These are phyloP conservation scores for Drosophila gaucha DNA, from an alignment of 2,888 invertebrate species.

Conservation along the genomic window DNA sequence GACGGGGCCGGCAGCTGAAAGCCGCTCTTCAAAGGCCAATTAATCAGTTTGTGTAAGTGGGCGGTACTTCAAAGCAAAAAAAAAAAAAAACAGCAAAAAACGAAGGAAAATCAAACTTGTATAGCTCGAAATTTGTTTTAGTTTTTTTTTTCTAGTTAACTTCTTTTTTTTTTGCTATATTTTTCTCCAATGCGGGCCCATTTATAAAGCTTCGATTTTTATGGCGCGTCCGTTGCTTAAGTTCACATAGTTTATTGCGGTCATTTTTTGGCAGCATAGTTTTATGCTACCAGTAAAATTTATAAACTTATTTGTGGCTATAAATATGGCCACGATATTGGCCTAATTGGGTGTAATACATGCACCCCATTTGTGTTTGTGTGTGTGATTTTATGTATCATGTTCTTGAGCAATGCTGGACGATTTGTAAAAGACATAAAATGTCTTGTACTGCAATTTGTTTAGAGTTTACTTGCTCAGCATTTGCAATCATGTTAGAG, in stretches of 20 bases:
- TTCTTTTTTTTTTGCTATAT: slow-evolving; percentile 16
- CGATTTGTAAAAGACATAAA: slow-evolving; percentile 68
- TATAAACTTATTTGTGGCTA: slow-evolving; percentile 70
- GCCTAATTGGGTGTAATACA: slow-evolving; percentile 72
- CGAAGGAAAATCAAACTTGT: slow-evolving; percentile 37
- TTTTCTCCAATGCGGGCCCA: slow-evolving; percentile 48
- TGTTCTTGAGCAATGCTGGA: slow-evolving; percentile 41
- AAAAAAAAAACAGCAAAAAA: slow-evolving; percentile 18
- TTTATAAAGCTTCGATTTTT: slow-evolving; percentile 74
- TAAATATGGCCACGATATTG: slow-evolving; percentile 71
- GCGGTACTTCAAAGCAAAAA: slow-evolving; percentile 47
- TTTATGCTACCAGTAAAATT: slow-evolving; percentile 63
- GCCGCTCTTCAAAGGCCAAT: slow-evolving; percentile 64
- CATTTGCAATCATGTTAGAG: background rate
- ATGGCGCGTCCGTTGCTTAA: slow-evolving; percentile 52
- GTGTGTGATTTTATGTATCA: slow-evolving; percentile 38
- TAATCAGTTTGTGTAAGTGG: slow-evolving; percentile 71
- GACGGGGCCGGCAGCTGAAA: slow-evolving; percentile 6
- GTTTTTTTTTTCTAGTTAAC: slow-evolving; percentile 9
- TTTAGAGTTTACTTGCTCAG: slow-evolving; percentile 9
- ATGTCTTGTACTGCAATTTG: slow-evolving; percentile 43
- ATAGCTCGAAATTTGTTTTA: slow-evolving; percentile 20
- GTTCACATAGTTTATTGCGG: slow-evolving; percentile 62
- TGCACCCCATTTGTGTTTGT: slow-evolving; percentile 13
- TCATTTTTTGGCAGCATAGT: slow-evolving; percentile 48